Percentiles rank a stretch among this genome's conserved stretches.
phyloP scores from a whole-genome alignment of 1,140 invertebrate genomes.

The Leptopilina boulardi region DNA sequence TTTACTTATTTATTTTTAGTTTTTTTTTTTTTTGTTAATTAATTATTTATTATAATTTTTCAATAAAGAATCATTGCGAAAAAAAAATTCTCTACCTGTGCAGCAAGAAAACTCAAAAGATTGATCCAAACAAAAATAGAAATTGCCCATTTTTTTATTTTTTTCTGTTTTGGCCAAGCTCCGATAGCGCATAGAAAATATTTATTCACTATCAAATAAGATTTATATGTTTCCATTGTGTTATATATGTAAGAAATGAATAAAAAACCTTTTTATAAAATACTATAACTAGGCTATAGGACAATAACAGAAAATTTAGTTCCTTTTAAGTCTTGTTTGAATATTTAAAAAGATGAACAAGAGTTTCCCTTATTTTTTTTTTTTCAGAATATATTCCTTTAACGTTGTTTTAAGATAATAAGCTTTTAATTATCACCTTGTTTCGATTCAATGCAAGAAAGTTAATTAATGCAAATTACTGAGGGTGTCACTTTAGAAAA shows the following conservation, averaged over 20 bases:
- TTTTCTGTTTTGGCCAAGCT: not conserved
- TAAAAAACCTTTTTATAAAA: not conserved
- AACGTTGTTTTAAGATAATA: not conserved
- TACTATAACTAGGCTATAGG: not conserved
- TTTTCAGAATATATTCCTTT: no score
- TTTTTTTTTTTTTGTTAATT: slow-evolving; percentile 2
- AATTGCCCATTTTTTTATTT: not conserved
- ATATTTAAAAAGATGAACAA: no score
- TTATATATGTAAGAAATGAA: not conserved
- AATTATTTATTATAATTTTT: no score
- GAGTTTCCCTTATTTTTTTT: no score
- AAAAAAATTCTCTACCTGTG: not conserved
- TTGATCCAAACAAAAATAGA: not conserved
- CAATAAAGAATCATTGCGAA: no score
- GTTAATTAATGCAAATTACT: not conserved
- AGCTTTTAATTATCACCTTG: not conserved
- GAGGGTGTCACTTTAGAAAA: no score
- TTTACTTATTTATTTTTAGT: no score
- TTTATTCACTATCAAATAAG: not conserved
- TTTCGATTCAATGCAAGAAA: not conserved
- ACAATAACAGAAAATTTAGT: not conserved
- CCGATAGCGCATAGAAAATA: not conserved
- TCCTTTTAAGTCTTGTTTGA: no score
- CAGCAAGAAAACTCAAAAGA: not conserved
- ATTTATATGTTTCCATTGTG: not conserved